Conservation (phyloP, 2,797 vertebrate genomes). For the Rachycentron canadum region DNA sequence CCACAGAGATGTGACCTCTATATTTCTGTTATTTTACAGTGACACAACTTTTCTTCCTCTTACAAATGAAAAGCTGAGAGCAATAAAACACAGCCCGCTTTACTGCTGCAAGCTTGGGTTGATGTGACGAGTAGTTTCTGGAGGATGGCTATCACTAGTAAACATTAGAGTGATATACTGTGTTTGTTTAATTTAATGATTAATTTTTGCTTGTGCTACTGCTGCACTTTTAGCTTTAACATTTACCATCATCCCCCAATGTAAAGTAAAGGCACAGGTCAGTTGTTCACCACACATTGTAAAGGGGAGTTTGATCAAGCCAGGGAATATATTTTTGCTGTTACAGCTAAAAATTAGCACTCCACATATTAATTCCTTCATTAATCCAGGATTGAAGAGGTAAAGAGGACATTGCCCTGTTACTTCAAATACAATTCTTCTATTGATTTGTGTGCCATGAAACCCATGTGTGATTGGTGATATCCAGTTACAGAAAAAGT, state of each 20-base stretch:
- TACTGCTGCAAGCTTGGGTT: neutral
- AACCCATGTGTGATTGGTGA: neutral
- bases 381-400: neutral
- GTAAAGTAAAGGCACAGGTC: neutral
- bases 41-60: neutral
- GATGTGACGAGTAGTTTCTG: neutral
- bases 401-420: neutral
- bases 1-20: neutral
- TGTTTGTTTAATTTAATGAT: neutral
- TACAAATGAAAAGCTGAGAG: neutral
- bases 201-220: neutral
- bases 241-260: neutral
- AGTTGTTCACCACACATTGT: neutral
- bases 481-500: neutral
- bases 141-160: too few relatives aligned
- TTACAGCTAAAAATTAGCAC: too few relatives aligned
- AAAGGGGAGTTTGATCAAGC: neutral
- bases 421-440: neutral
- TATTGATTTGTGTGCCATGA: conserved; percentile 4
- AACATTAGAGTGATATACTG: neutral
- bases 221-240: neutral
- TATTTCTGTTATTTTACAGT: neutral
- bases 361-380: neutral
- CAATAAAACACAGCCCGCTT: neutral
- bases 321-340: neutral